Evolutionary conservation across 2,797 vertebrate genomes (phyloP), one percentile per base, ranked within the genome.

Genomic region (Sebastes umbrosus): DNA sequence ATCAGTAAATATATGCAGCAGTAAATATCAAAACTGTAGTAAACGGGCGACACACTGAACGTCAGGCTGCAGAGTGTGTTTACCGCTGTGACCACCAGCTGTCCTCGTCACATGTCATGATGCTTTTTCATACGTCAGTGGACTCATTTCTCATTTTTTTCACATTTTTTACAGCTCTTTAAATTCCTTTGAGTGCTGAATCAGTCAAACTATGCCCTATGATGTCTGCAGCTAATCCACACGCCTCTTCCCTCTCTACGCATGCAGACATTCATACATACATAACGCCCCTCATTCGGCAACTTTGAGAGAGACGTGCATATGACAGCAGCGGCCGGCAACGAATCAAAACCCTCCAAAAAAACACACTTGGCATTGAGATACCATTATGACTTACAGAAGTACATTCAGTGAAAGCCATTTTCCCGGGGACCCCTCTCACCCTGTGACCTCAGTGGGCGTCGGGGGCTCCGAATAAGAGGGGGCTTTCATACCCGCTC

Each of bases 401-500:
- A 76, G 77, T 50, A 70, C 84, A 75, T 90, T 90, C 62, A 93
- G 65, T 13, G 24, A 39, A 6, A 68, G 72, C 16, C 75, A 18
- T 60, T 79, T 79, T 79, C 78, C 64, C 24, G 77, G 67, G 79
- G 67, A 81, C 75, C 83, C 71, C 90, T 69, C 39, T 78, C 73
- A 54, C 74, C 82, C 81, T 13, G 84, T 92, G 62, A 94, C 93
- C 93, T 79, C 80, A 1, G 91, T 94, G 91, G 93, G 93, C 57
- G 91, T 72, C 8, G 62, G 66, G 77, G 27, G 31, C 24, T 71
- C 80, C 20, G 77, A 85, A 93, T 89, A 63, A 94, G 82, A 86
- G 90, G 57, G 20, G 5, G 79, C 92, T 90, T 94, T 94, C 82
- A 93, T 87, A 6, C 60, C 14, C 3, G 1, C 80, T 77, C 8